These are phyloP conservation scores for Campylomormyrus tamandua DNA, from an alignment of 2,113 vertebrate genomes.

Conservation along the genomic window DNA sequence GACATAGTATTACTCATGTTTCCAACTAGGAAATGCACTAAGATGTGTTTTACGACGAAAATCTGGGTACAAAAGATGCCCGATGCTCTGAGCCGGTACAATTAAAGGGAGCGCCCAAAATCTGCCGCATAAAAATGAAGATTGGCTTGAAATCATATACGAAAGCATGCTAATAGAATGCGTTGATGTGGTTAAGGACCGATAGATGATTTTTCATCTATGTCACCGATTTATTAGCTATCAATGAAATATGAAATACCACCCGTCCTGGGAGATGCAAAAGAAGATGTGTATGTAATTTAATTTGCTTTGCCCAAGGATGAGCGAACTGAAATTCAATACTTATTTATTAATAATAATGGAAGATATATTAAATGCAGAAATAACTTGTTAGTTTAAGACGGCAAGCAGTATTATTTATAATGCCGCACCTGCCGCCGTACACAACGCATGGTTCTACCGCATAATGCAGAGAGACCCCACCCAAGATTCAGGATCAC, in stretches of 20 bases:
- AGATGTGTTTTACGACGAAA: background rate
- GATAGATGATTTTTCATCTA: background rate
- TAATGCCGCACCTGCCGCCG: slow-evolving; percentile 46
- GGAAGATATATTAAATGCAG: background rate
- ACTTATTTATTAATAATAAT: background rate
- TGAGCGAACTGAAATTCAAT: background rate
- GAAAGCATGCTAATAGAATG: background rate
- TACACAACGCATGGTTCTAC: slow-evolving; percentile 40
- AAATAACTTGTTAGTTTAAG: background rate
- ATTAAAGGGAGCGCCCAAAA: slow-evolving; percentile 22
- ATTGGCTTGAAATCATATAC: background rate
- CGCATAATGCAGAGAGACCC: slow-evolving; percentile 74
- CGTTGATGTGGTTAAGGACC: background rate
- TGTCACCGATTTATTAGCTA: background rate
- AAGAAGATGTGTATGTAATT: background rate
- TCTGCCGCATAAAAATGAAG: slow-evolving; percentile 18
- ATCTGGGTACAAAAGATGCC: slow-evolving; percentile 7
- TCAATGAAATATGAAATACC: background rate
- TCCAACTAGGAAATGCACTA: background rate
- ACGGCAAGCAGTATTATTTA: slow-evolving; percentile 30
- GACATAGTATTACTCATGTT: background rate
- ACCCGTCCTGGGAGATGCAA: background rate
- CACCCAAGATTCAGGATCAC: slow-evolving; percentile 56
- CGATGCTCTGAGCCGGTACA: background rate
- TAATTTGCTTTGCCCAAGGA: background rate